Evolutionary conservation across 2,888 invertebrate genomes (phyloP), one percentile per base, ranked within the genome.

Genomic region (Dusona sp.): DNA sequence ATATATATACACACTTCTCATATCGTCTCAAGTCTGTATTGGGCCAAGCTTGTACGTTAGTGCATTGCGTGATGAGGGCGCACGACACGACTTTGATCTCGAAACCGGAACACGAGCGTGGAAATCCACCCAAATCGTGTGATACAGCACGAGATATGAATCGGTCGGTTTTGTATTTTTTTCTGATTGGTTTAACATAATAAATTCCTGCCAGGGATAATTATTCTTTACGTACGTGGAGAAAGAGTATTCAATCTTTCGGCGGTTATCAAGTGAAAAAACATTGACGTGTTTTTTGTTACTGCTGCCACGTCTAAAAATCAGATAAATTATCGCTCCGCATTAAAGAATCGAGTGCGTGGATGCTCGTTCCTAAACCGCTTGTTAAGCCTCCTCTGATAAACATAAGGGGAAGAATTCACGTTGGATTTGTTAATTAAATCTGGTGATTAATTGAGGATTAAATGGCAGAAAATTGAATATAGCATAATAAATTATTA

Each of bases 1-100:
- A 29, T 38, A 11, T 16, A 42, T 29, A 61, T 75, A 61, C 61
- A n/a, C 61, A 19, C 75, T 29, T 57, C 29, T 42, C 77, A 29
- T 38, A 25, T 33, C 29, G 25, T 38, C n/a, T 51, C 29, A 19
- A 22, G 13, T 78, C 67, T 33, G 48, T 45, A n/a, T 33, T 67
- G 25, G 38, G 38, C n/a, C 36, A 16, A 13, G 70, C 64, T 54
- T 38, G 38, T 65, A 42, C 72, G 67, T 68, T 36, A 64, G 80
- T 65, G 54, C 86, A 88, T 89, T 80, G 85, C 81, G 78, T 86
- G 85, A 85, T 79, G 85, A 80, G 84, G 79, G 85, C 84, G 87
- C 79, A 67, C 87, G 83, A 79, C 81, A 81, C 73, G 81, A 86
- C 81, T 84, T 86, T 86, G 78, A 86, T 84, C 86, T 78, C 74